Conservation (phyloP, 30 jellyfish, hydroid and myxozoan species). For the Catostylus mosaicus region DNA sequence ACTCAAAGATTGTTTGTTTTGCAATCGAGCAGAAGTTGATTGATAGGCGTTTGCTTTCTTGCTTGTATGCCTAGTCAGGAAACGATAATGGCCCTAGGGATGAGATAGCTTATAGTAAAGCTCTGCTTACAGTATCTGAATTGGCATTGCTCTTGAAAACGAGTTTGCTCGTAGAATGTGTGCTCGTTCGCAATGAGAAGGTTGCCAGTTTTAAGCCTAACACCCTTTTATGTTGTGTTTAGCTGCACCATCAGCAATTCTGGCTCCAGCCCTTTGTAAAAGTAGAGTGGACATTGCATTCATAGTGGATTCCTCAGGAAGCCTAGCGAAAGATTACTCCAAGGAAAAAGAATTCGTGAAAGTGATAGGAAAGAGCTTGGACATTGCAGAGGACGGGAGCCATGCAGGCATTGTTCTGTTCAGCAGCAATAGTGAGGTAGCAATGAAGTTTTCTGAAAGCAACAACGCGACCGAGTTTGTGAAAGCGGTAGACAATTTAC, state of each 20-base stretch:
- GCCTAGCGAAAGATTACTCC: constrained; percentile 39
- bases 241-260: neutral
- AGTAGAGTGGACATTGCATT: constrained; percentile 60
- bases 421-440: constrained; percentile 17
- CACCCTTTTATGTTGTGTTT: no score
- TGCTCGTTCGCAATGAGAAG: no score
- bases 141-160: no score
- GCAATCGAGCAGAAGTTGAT: no score
- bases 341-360: constrained; percentile 73
- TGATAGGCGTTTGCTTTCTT: no score
- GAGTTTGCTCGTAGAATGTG: no score
- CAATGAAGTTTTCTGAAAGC: constrained; percentile 29
- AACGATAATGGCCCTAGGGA: no score
- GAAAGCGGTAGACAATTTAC: constrained; percentile 39
- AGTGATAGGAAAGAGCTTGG: constrained; percentile 24
- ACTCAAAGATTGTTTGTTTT: no score
- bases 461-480: constrained; percentile 22
- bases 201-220: no score
- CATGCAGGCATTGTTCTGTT: constrained; percentile 34
- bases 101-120: no score
- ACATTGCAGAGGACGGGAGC: constrained; percentile 32
- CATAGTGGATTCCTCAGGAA: constrained; percentile 75
- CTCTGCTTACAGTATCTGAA: no score
- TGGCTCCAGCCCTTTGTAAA: constrained; percentile 8
- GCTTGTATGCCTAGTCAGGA: no score